These are phyloP conservation scores for Delphinus delphis DNA, from an alignment of 2,113 vertebrate species.

Conservation along the genomic window DNA sequence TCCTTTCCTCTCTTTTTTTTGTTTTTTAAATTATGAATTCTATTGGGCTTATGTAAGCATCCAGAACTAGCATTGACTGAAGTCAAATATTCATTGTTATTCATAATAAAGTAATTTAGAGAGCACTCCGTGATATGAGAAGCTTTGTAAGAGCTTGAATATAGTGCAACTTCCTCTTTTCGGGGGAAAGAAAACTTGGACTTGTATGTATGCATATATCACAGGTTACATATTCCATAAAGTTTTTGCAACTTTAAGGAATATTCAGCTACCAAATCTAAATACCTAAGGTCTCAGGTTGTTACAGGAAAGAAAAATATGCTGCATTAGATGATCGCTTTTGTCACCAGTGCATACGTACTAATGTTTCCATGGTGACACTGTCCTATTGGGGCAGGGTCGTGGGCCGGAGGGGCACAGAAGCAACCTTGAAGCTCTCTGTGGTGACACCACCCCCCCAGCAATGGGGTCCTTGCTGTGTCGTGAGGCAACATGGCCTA, in stretches of 20 bases:
- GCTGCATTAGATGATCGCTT: background rate
- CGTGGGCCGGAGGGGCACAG: background rate
- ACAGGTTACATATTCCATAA: background rate
- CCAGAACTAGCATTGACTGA: background rate
- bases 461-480: fast-evolving
- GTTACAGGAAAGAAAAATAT: background rate
- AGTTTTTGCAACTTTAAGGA: background rate
- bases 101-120: background rate
- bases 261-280: background rate
- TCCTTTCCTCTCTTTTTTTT: background rate
- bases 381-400: background rate
- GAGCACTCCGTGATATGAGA: background rate
- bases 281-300: background rate
- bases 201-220: background rate
- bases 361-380: background rate
- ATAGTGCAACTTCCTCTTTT: background rate
- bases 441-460: background rate
- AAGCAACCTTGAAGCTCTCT: background rate
- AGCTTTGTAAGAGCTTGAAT: background rate
- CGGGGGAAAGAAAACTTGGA: too few species aligned
- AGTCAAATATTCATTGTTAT: background rate
- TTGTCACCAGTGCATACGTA: background rate
- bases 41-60: background rate
- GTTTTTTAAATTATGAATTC: background rate
- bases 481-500: background rate